Evolutionary conservation across 2,113 vertebrate genomes (phyloP).

Genomic region (Aspiorhynchus laticeps): DNA sequence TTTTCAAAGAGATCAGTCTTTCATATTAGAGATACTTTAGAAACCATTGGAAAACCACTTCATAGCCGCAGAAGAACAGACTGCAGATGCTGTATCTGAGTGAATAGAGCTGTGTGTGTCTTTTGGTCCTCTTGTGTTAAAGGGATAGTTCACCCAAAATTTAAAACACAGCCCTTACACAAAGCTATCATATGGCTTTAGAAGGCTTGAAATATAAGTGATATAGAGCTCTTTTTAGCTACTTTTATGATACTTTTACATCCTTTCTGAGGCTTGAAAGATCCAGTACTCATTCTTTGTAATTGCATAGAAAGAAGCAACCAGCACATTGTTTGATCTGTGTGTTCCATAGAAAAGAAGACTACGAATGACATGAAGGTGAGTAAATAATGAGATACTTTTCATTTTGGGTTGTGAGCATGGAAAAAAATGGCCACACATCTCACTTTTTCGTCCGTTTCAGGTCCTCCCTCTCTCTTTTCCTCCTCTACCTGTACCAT

Average conservation of each 20-base stretch:
- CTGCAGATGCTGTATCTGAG: slow-evolving; percentile 4
- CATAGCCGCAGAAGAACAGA: background rate
- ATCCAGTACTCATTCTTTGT: background rate
- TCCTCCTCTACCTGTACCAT: background rate
- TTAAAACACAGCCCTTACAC: background rate
- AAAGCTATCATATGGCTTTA: background rate
- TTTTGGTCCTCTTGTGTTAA: background rate
- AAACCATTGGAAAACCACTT: slow-evolving; percentile 27
- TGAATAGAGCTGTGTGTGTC: background rate
- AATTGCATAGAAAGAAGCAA: background rate
- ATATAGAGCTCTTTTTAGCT: background rate
- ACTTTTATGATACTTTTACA: background rate
- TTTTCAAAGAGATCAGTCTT: slow-evolving; percentile 57
- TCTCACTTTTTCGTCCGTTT: background rate
- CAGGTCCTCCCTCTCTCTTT: slow-evolving; percentile 2
- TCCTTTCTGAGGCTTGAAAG: background rate
- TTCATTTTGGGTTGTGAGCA: background rate
- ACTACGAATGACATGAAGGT: background rate
- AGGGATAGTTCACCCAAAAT: background rate
- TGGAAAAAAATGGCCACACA: background rate
- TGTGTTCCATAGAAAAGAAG: background rate
- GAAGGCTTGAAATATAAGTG: background rate
- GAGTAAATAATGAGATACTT: background rate
- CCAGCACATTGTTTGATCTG: background rate
- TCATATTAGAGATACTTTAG: slow-evolving; percentile 50